Base-by-base conservation (phyloP, 2,797 vertebrate genomes). In the Lepilemur ruficaudatus region DNA sequence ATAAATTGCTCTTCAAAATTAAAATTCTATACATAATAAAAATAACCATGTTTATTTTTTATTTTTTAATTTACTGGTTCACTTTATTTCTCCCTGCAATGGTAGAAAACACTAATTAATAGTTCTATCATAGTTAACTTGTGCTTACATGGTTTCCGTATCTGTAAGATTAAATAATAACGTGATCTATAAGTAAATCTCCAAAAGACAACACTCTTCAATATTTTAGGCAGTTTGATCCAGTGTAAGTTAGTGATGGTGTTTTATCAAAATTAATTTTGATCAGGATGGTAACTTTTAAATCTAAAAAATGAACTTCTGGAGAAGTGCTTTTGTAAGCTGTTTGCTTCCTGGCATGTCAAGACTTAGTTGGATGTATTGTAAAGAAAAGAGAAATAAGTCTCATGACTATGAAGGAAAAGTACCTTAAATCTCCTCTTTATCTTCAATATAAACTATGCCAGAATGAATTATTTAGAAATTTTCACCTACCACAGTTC, bases 261-360 rank as follows among this genome's bases (percentile, higher is more conserved):
- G 25, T 93, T 89, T 97, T 75, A 84, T 73, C 4, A 59, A 82
- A 67, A 28, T 79, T 90, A 67, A 30, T 84, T 92, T 94, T 79
- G 38, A 20, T 35, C 12, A 80, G n/a, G 32, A 28, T 92, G 91
- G 61, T 96, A 91, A 72, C 52, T 93, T 89, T 92, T 67, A 75
- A 43, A 94, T 92, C 18, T 82, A 38, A 94, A 93, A 95, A 48
- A 28, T 23, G 5, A 94, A 20, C 32, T 93, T 91, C 59, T 84
- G 61, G 55, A 9, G 28, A 78, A 75, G 20, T 79, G 22, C 46
- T 70, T 69, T 72, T 82, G 28, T 67, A 61, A 61, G 15, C 7
- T 55, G 17, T 48, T 83, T 89, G 52, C n/a, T 28, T 84, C 38
- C 35, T 38, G 20, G 9, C 7, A 65, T 78, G 15, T 75, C 57